phyloP scores from a whole-genome alignment of 92 coral and sea anemone genomes.

The Siderastrea siderea region DNA sequence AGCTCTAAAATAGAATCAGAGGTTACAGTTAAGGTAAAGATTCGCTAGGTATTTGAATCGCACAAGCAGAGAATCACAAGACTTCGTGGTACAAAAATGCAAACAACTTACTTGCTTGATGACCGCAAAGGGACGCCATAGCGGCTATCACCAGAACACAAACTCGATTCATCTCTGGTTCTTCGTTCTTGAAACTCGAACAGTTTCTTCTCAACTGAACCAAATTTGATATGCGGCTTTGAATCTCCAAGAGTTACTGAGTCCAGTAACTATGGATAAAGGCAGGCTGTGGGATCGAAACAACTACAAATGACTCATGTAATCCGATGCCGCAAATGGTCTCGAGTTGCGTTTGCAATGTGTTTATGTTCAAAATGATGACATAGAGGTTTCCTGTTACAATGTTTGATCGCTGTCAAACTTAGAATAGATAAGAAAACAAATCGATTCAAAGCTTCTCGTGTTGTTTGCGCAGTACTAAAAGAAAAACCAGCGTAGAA shows the following conservation, averaged over 20 bases:
- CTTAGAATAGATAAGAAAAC: not conserved
- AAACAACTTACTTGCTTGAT: slow-evolving; percentile 28
- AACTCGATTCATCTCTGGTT: slow-evolving; percentile 3
- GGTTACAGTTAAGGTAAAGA: not conserved
- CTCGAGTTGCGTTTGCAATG: slow-evolving; percentile 12
- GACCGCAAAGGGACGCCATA: slow-evolving; percentile 27
- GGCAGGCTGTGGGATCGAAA: not conserved
- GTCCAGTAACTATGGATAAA: slow-evolving; percentile 14
- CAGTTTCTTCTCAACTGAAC: not conserved
- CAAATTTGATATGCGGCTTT: not conserved
- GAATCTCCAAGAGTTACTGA: not conserved
- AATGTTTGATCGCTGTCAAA: slow-evolving; percentile 33
- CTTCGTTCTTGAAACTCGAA: not conserved
- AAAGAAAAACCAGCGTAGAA: not conserved
- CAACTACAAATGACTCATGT: slow-evolving; percentile 1
- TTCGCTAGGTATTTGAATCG: not conserved
- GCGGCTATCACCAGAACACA: slow-evolving; percentile 8
- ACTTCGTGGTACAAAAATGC: slow-evolving; percentile 8
- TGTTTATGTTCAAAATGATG: slow-evolving; percentile 17
- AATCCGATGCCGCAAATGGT: slow-evolving; percentile 13
- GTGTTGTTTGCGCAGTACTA: too few species aligned
- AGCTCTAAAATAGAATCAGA: not conserved
- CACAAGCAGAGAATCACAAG: slow-evolving; percentile 2
- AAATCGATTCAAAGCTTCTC: not conserved
- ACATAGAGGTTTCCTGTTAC: slow-evolving; percentile 28